Conservation (phyloP, 2,113 vertebrate genomes). For the Microcebus tavaratra region DNA sequence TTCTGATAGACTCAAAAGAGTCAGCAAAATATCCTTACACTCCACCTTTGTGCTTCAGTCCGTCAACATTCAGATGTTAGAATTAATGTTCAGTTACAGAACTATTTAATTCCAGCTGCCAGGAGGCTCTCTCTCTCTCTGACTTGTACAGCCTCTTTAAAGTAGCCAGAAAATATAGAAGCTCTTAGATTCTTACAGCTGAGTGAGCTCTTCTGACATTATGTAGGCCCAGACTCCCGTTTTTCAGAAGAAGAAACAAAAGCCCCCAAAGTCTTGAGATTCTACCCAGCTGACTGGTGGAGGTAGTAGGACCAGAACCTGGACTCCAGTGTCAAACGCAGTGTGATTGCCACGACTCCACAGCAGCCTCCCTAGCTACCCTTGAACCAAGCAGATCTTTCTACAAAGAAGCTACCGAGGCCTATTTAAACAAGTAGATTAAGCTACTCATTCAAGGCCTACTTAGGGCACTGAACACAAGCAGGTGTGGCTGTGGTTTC, state of each 20-base stretch:
- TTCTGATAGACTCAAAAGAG: not conserved
- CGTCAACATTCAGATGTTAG: not conserved
- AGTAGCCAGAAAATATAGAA: not conserved
- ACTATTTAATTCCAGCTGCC: not conserved
- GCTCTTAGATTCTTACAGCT: not conserved
- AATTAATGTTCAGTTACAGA: not conserved
- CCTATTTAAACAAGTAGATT: not conserved
- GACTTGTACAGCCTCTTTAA: not conserved
- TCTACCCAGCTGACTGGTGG: not conserved
- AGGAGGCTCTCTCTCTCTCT: not conserved
- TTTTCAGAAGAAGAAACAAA: conserved; percentile 16
- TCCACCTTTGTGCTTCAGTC: not conserved
- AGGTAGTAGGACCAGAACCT: not conserved
- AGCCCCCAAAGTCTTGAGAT: not conserved
- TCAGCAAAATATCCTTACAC: not conserved
- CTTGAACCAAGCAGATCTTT: not conserved
- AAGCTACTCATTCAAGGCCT: not conserved
- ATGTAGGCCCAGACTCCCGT: not conserved
- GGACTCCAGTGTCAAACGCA: not conserved
- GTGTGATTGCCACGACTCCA: not conserved
- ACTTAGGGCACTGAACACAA: not conserved
- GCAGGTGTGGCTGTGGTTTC: not conserved
- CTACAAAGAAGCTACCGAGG: not conserved
- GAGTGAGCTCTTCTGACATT: not conserved
- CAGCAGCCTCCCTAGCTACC: not conserved